Base-by-base conservation (phyloP, 1,140 invertebrate genomes). In the Oppia nitens region DNA sequence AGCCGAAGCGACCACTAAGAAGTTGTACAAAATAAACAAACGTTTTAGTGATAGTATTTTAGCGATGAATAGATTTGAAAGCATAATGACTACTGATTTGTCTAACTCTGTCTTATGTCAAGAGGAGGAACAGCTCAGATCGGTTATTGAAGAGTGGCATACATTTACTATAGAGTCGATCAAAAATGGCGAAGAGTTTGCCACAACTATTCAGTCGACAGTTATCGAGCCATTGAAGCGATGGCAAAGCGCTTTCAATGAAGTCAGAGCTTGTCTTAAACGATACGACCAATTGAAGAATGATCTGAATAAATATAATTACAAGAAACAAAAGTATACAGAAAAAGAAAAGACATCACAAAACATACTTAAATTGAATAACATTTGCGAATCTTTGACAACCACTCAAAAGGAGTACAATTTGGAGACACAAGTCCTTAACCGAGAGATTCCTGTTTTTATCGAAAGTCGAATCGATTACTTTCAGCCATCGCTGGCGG, bases 401-500 rank as follows among this genome's bases (percentile, higher is more conserved):
- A 27, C 45, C 45, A 21, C 60, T 2, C 26, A 58, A 49, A 47
- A 47, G 14, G 56, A 59, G 20, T 28, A 53, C 17, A 28, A 59
- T 17, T 45, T 40, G 9, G 29, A 61, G 23, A n/a, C 23, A 4
- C 20, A 47, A 24, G 3, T 60, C 0, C 27, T 62, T 2, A 26
- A 51, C 20, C 11, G 47, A 28, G 45, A 62, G 32, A 24, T 62
- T 2, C 60, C 60, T 14, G 14, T 51, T 3, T 47, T 62, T 47
- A 14, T 62, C 3, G 48, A 59, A 9, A 47, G 24, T 25, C 28
- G 60, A 28, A 54, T 53, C 28, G 53, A 62, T 4, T 62, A 62
- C 45, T 55, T 61, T 40, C 60, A 62, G 27, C 60, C 60, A 25
- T 59, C 58, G 3, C 27, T 62, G 6, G 60, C 50, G 23, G 56